A percentile compares a stretch with the other conserved stretches of the same genome.
These are phyloP conservation scores for Hydropotes inermis DNA, from an alignment of 2,113 vertebrate species.

Conservation along the genomic window DNA sequence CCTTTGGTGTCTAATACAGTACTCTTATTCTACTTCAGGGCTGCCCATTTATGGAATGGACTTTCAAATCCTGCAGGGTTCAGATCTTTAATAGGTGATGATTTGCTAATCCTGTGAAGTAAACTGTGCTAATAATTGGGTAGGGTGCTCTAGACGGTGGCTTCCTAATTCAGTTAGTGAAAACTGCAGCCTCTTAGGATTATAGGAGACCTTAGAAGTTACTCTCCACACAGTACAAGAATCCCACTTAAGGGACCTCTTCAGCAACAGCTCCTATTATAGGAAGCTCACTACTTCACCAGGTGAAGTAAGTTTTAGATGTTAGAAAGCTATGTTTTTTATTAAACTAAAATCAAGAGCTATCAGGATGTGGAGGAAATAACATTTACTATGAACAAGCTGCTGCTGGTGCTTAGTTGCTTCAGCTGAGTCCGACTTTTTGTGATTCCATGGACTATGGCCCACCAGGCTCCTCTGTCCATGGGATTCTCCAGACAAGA, in stretches of 20 bases:
- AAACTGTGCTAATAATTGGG: background rate
- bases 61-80: background rate
- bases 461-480: background rate
- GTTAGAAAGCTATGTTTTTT: background rate
- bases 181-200: background rate
- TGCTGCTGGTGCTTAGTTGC: background rate
- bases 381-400: background rate
- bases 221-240: background rate
- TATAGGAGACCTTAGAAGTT: background rate
- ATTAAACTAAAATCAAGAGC: background rate
- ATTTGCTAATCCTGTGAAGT: conserved; percentile 41
- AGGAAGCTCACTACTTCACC: background rate
- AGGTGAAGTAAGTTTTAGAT: background rate
- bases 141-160: background rate
- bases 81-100: conserved; percentile 18
- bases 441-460: background rate
- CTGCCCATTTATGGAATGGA: background rate
- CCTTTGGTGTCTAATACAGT: background rate
- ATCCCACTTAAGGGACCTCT: background rate
- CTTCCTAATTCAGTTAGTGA: background rate
- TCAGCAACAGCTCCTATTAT: background rate
- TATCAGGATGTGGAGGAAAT: background rate
- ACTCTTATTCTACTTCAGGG: background rate
- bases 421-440: background rate
- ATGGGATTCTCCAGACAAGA: background rate